Evolutionary conservation across 1,140 invertebrate species (phyloP).

Genomic region (Euura lappo): DNA sequence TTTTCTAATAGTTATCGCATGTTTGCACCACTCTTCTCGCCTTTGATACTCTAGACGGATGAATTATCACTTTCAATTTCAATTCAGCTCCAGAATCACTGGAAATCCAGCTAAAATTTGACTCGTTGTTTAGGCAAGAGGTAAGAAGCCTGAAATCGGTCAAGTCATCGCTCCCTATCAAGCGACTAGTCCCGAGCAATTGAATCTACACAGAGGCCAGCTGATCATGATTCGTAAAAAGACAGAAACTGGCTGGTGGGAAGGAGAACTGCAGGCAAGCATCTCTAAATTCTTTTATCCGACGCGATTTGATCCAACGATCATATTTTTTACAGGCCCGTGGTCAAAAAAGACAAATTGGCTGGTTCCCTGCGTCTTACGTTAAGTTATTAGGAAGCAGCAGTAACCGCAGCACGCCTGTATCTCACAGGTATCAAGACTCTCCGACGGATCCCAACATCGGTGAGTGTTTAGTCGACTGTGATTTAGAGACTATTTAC

Average conservation of each 20-base stretch:
- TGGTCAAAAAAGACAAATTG: slow-evolving; percentile 93
- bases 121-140: slow-evolving; percentile 45
- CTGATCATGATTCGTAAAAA: slow-evolving; percentile 96
- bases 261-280: slow-evolving; percentile 91
- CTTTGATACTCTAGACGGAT: too few relatives aligned
- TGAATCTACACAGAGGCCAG: slow-evolving; percentile 91
- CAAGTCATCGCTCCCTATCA: slow-evolving; percentile 88
- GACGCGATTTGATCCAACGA: slow-evolving; percentile 12
- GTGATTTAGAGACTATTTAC: too few relatives aligned
- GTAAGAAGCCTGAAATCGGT: slow-evolving; percentile 86
- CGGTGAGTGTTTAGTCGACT: slow-evolving; percentile 37
- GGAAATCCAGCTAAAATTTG: background rate
- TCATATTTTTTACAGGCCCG: slow-evolving; percentile 68
- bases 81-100: too few relatives aligned
- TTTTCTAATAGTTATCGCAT: too few relatives aligned
- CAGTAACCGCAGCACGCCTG: slow-evolving; percentile 76
- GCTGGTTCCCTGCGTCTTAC: slow-evolving; percentile 98
- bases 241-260: slow-evolving; percentile 97
- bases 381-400: slow-evolving; percentile 81
- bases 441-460: slow-evolving; percentile 59
- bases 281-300: background rate
- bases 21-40: too few relatives aligned
- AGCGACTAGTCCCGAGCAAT: slow-evolving; percentile 87
- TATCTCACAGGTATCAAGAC: slow-evolving; percentile 68
- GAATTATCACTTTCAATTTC: too few relatives aligned